These are phyloP conservation scores for Drosophila meridionalis DNA, from an alignment of 2,888 invertebrate genomes.

Conservation along the genomic window DNA sequence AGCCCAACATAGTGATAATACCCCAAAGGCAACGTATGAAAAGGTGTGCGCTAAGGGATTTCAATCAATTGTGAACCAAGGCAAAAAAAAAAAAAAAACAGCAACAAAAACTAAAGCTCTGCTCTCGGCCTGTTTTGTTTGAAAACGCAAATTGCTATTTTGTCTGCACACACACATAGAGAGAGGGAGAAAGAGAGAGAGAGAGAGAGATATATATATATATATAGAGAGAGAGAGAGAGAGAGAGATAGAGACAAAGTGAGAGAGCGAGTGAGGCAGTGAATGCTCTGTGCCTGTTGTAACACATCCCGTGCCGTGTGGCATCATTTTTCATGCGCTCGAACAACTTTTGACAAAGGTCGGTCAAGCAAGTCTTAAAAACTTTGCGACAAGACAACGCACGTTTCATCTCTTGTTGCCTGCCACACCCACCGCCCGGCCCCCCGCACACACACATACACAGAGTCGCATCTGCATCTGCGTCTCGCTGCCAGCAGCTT, in stretches of 20 bases:
- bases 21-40: constrained; percentile 30
- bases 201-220: too few species aligned
- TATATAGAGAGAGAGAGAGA: constrained; percentile 2
- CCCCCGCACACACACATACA: neutral
- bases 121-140: constrained; percentile 67
- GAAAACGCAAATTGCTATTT: constrained; percentile 81
- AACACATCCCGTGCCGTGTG: constrained; percentile 70
- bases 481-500: constrained; percentile 57
- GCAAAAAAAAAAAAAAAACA: constrained; percentile 35
- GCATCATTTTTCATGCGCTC: constrained; percentile 82
- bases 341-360: constrained; percentile 81
- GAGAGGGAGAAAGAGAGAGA: neutral
- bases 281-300: constrained; percentile 42
- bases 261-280: neutral
- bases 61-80: constrained; percentile 76
- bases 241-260: neutral
- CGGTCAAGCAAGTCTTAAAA: constrained; percentile 82
- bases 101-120: constrained; percentile 68
- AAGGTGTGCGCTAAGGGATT: constrained; percentile 80
- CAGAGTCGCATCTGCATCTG: constrained; percentile 53
- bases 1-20: neutral
- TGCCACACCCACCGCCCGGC: neutral
- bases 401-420: constrained; percentile 64
- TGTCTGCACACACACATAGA: constrained; percentile 57
- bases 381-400: constrained; percentile 80